Evolutionary conservation across 1,140 invertebrate genomes (phyloP).

Genomic region (Caenorhabditis tropicalis): DNA sequence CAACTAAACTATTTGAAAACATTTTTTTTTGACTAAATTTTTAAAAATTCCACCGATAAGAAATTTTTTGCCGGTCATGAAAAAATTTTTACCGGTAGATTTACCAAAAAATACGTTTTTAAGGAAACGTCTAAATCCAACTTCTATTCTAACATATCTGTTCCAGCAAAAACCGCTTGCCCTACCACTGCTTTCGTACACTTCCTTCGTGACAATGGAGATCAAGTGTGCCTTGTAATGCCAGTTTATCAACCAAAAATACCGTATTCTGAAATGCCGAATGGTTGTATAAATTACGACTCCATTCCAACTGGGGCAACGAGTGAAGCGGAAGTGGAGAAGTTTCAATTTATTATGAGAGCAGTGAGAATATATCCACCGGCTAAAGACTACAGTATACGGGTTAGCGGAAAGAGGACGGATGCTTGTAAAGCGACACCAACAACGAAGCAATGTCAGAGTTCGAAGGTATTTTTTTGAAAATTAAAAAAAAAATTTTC

Average conservation of each 20-base stretch:
- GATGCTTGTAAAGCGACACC: neutral
- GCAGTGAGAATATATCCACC: neutral
- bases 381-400: neutral
- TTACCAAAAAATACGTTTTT: no score
- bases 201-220: no score
- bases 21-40: no score
- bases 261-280: no score
- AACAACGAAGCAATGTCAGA: neutral
- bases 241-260: no score
- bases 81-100: no score
- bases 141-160: no score
- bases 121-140: no score
- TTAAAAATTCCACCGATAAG: no score
- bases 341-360: neutral
- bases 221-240: no score
- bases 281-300: neutral
- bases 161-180: neutral
- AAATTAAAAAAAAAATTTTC: neutral
- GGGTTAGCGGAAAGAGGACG: neutral
- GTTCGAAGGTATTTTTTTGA: neutral
- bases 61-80: no score
- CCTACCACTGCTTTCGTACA: neutral
- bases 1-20: no score
- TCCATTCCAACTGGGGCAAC: neutral
- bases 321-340: neutral